A percentile compares a stretch with the other conserved stretches of the same genome.
These are phyloP conservation scores for Hermaeophaga mercurialis DNA, from an alignment of 2,888 invertebrate species.

Conservation along the genomic window DNA sequence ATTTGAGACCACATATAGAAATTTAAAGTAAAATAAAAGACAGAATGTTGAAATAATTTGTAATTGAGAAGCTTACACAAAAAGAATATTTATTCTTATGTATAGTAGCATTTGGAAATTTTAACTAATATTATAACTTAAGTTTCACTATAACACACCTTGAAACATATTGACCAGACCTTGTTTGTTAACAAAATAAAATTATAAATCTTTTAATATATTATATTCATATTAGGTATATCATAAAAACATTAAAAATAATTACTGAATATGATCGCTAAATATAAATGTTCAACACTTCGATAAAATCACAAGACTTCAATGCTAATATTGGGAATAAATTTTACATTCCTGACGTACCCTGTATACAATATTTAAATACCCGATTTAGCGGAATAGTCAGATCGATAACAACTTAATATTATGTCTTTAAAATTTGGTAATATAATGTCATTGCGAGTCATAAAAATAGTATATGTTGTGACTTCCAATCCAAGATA, in stretches of 20 bases:
- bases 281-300: constrained; percentile 38
- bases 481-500: too few species aligned
- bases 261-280: constrained; percentile 29
- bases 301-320: constrained; percentile 40
- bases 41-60: constrained; percentile 40
- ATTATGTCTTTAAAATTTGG: neutral
- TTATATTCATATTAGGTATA: constrained; percentile 28
- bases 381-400: neutral
- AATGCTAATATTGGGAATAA: constrained; percentile 31
- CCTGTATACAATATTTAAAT: constrained; percentile 8
- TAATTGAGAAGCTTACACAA: constrained; percentile 48
- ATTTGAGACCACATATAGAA: too few species aligned
- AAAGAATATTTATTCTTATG: constrained; percentile 43
- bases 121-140: constrained; percentile 26
- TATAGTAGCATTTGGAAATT: constrained; percentile 38
- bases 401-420: neutral
- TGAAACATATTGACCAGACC: constrained; percentile 27
- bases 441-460: too few species aligned
- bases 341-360: constrained; percentile 12
- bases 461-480: too few species aligned
- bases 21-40: too few species aligned
- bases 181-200: constrained; percentile 26
- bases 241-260: constrained; percentile 34
- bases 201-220: constrained; percentile 29
- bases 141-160: constrained; percentile 35